Conservation (phyloP, 2,797 vertebrate genomes). For the Periophthalmus magnuspinnatus region DNA sequence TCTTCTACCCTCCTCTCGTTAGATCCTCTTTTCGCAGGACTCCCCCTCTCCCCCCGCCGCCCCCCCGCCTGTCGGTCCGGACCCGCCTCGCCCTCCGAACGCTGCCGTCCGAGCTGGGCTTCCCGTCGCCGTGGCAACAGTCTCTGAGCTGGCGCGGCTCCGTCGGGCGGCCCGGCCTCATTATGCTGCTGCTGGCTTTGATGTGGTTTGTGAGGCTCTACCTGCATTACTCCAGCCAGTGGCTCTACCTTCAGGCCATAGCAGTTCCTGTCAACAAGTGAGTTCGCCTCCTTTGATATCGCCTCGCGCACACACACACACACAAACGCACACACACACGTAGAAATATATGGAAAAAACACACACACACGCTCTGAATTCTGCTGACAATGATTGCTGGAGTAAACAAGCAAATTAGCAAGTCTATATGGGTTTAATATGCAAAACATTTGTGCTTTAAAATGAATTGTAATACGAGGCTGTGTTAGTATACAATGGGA, state of each 20-base stretch:
- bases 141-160: conserved; percentile 59
- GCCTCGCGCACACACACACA: conserved; percentile 29
- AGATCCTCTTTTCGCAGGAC: conserved; percentile 42
- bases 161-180: conserved; percentile 78
- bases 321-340: conserved; percentile 23
- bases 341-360: conserved; percentile 15
- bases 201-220: conserved; percentile 93
- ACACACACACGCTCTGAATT: conserved; percentile 30
- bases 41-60: background rate
- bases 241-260: conserved; percentile 88
- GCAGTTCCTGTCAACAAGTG: conserved; percentile 91
- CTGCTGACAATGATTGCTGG: conserved; percentile 41
- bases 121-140: conserved; percentile 64
- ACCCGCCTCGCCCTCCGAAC: conserved; percentile 68
- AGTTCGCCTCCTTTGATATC: conserved; percentile 82
- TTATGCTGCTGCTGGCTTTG: conserved; percentile 78
- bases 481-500: conserved; percentile 18
- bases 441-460: conserved; percentile 18
- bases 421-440: background rate
- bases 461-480: conserved; percentile 12
- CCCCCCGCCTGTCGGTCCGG: conserved; percentile 49
- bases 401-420: conserved; percentile 7
- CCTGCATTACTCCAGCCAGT: conserved; percentile 93
- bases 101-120: conserved; percentile 80
- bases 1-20: conserved; percentile 8